Conservation (phyloP, 2,797 vertebrate genomes). For the Merluccius polli region DNA sequence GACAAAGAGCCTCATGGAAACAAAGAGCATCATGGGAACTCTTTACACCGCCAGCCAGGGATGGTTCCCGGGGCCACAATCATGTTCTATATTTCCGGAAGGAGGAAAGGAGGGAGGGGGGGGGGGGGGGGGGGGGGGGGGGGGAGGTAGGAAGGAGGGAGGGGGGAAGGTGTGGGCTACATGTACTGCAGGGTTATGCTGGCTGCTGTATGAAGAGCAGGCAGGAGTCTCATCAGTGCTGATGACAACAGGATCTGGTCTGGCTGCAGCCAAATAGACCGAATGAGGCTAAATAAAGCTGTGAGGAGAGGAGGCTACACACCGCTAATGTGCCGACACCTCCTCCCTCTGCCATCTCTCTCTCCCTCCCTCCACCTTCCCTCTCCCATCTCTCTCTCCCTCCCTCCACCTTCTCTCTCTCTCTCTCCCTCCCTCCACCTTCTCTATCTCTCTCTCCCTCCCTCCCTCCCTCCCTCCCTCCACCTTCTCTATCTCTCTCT, state of each 20-base stretch:
- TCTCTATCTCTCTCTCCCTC: too few species aligned
- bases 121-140: too few species aligned
- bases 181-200: slow-evolving; percentile 42
- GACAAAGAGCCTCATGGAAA: slow-evolving; percentile 38
- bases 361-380: slow-evolving; percentile 38
- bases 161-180: too few species aligned
- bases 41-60: slow-evolving; percentile 32
- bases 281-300: slow-evolving; percentile 73
- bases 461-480: not conserved
- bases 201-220: slow-evolving; percentile 64
- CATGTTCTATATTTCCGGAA: slow-evolving; percentile 61
- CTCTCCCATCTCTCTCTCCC: slow-evolving; percentile 1
- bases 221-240: slow-evolving; percentile 71
- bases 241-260: slow-evolving; percentile 78
- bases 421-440: too few species aligned
- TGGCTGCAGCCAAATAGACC: slow-evolving; percentile 68
- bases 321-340: slow-evolving; percentile 62
- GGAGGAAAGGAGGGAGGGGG: slow-evolving; percentile 35
- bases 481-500: slow-evolving; percentile 12
- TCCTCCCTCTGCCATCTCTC: slow-evolving; percentile 18
- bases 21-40: slow-evolving; percentile 58
- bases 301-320: slow-evolving; percentile 53
- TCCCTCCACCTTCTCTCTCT: slow-evolving; percentile 1
- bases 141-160: too few species aligned
- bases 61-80: slow-evolving; percentile 62